Evolutionary conservation across 30 jellyfish, hydroid and myxozoan genomes (phyloP).

Genomic region (Sanderia malayensis): DNA sequence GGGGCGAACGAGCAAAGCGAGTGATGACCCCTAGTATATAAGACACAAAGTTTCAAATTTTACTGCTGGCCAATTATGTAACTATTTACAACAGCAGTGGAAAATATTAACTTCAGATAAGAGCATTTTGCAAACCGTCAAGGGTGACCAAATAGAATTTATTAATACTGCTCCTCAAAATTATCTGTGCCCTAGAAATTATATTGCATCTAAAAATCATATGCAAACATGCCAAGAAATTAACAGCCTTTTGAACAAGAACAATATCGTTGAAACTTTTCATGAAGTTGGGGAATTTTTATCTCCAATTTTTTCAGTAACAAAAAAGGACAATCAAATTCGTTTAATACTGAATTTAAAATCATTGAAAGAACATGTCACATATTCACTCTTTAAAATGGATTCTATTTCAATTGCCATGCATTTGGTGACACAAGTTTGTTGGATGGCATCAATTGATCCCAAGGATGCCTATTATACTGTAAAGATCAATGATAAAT

Average conservation of each 20-base stretch:
- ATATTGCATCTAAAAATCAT: neutral
- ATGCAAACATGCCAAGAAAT: neutral
- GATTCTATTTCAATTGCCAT: slow-evolving; percentile 24
- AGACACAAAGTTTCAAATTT: neutral
- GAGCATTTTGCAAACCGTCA: neutral
- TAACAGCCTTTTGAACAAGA: neutral
- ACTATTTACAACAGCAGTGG: slow-evolving; percentile 1
- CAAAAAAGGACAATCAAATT: slow-evolving; percentile 11
- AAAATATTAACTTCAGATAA: neutral
- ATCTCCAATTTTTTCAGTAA: neutral
- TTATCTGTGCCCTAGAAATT: neutral
- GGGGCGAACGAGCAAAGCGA: too few relatives aligned
- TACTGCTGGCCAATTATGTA: neutral
- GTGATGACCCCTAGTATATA: too few relatives aligned
- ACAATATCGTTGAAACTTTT: neutral
- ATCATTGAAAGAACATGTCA: slow-evolving; percentile 1
- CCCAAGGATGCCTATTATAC: slow-evolving; percentile 20
- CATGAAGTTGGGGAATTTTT: slow-evolving; percentile 2
- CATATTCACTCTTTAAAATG: slow-evolving; percentile 29
- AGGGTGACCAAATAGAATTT: slow-evolving; percentile 2
- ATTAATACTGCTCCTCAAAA: slow-evolving; percentile 1
- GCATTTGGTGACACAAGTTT: slow-evolving; percentile 12
- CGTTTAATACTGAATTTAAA: slow-evolving; percentile 29
- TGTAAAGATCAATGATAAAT: neutral
- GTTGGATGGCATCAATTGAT: slow-evolving; percentile 34